These are phyloP conservation scores for Melanocharis versteri DNA, from an alignment of 2,113 vertebrate species.

Conservation along the genomic window DNA sequence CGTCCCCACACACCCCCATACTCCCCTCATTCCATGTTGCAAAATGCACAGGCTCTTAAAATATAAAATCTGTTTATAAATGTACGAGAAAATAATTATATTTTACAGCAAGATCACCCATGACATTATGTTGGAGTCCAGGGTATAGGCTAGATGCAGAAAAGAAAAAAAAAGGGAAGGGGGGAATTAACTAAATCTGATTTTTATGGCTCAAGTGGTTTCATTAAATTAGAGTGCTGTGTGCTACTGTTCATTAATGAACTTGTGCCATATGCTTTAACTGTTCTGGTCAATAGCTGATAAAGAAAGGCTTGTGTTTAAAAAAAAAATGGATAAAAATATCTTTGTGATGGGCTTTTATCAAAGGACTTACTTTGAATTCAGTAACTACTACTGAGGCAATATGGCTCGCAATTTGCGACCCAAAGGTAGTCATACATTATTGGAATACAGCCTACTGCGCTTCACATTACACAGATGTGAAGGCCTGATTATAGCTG, in stretches of 20 bases:
- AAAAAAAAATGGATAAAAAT: constrained; percentile 80
- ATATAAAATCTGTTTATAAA: constrained; percentile 57
- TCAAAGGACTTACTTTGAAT: constrained; percentile 84
- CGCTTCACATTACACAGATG: constrained; percentile 87
- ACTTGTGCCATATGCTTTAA: constrained; percentile 93
- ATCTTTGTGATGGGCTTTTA: constrained; percentile 83
- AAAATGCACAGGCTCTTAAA: constrained; percentile 12
- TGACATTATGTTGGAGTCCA: constrained; percentile 65
- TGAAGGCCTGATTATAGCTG: constrained; percentile 92
- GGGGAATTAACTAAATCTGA: constrained; percentile 82
- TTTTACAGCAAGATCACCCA: constrained; percentile 63
- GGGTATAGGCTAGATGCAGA: constrained; percentile 70
- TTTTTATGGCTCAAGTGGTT: constrained; percentile 95
- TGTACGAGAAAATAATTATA: constrained; percentile 58
- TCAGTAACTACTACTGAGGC: constrained; percentile 83
- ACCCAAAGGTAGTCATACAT: constrained; percentile 87
- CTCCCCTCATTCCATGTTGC: background rate
- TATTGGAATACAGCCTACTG: constrained; percentile 87
- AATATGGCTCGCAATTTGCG: constrained; percentile 85
- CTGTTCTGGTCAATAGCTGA: constrained; percentile 86
- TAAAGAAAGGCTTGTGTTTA: constrained; percentile 76
- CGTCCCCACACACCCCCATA: background rate
- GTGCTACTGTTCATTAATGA: constrained; percentile 94
- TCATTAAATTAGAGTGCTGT: constrained; percentile 93
- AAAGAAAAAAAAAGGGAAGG: constrained; percentile 52